Percentiles rank a stretch among this genome's conserved stretches.
phyloP scores from a whole-genome alignment of 2,888 invertebrate genomes.

The Eristalis intricaria region DNA sequence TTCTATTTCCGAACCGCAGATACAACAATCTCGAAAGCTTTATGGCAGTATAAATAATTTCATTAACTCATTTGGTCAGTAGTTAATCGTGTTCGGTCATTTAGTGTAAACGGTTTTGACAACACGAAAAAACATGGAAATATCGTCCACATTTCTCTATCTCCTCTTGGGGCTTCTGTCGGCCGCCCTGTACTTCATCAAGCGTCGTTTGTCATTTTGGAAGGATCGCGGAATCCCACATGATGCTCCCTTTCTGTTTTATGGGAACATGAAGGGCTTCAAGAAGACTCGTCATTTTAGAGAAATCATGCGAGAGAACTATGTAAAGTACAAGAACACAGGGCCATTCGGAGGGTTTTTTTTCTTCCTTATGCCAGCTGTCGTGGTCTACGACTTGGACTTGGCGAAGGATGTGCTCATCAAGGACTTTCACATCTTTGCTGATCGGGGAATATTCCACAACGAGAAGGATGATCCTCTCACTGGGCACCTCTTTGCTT shows the following conservation, averaged over 20 bases:
- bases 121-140: not conserved
- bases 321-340: conserved; percentile 75
- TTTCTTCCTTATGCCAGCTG: conserved; percentile 58
- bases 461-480: conserved; percentile 79
- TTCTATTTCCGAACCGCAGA: not conserved
- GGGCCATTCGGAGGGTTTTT: conserved; percentile 76
- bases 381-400: conserved; percentile 74
- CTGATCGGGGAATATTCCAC: conserved; percentile 77
- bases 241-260: conserved; percentile 75
- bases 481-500: conserved; percentile 76
- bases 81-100: not conserved
- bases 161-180: not conserved
- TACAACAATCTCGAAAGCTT: not conserved
- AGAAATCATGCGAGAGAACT: conserved; percentile 74
- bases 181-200: not conserved
- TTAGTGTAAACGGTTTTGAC: not conserved
- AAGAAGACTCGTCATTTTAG: conserved; percentile 73
- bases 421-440: conserved; percentile 79
- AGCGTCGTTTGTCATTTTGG: conserved; percentile 73
- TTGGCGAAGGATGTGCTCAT: conserved; percentile 76
- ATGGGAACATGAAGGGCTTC: conserved; percentile 75
- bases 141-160: not conserved
- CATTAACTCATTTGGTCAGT: not conserved
- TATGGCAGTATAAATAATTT: not conserved
- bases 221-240: conserved; percentile 74